A percentile compares a stretch with the other conserved stretches of the same genome.
phyloP scores from a whole-genome alignment of 2,888 invertebrate species.

The Rotaria macrura region DNA sequence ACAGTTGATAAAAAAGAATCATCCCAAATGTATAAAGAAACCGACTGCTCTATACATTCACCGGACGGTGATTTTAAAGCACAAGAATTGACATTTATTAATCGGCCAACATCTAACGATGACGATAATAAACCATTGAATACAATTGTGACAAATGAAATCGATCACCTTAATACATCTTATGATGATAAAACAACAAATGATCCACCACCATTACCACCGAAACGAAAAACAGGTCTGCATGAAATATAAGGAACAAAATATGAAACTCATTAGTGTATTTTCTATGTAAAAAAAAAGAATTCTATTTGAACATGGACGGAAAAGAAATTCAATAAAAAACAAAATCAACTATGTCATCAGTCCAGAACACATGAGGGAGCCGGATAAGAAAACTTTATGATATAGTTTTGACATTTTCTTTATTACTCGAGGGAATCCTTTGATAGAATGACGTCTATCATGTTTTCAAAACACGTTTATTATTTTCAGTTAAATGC shows the following conservation, averaged over 20 bases:
- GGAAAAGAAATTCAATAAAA: no score
- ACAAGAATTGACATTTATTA: not conserved
- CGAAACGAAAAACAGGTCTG: conserved; percentile 12
- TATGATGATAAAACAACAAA: not conserved
- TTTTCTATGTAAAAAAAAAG: no score
- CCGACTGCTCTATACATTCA: not conserved
- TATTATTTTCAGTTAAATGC: not conserved
- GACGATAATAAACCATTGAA: not conserved
- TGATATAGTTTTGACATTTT: not conserved
- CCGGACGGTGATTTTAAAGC: not conserved
- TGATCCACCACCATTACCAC: conserved; percentile 14
- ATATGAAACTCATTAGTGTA: not conserved
- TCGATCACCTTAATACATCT: not conserved
- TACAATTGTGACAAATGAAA: not conserved
- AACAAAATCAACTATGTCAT: not conserved
- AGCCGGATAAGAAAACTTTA: not conserved
- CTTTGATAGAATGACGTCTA: not conserved
- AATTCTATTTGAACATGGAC: no score
- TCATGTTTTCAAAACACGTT: not conserved
- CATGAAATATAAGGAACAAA: no score
- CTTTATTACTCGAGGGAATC: not conserved
- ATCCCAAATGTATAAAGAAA: not conserved
- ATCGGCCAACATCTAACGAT: not conserved
- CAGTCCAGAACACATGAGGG: not conserved
- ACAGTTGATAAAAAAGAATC: not conserved